Evolutionary conservation across 2,797 vertebrate species (phyloP).

Genomic region (Antrozous pallidus): DNA sequence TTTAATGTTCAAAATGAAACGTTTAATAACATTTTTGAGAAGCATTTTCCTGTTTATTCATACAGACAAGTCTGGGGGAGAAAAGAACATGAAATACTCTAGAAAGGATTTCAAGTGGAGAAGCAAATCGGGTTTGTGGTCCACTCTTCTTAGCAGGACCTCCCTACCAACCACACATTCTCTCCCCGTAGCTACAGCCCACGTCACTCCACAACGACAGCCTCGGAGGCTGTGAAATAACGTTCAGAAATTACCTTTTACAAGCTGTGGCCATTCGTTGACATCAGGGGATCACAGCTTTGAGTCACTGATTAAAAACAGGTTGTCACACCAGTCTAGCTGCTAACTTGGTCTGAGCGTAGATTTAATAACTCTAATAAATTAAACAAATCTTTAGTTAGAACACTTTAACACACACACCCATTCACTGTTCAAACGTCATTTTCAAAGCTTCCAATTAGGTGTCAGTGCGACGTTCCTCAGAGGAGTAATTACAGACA

Average conservation of each 20-base stretch:
- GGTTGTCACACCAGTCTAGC: conserved; percentile 81
- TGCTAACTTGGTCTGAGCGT: conserved; percentile 81
- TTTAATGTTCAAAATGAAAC: not conserved
- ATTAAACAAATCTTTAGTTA: conserved; percentile 81
- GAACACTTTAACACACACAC: conserved; percentile 66
- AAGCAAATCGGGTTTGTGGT: not conserved
- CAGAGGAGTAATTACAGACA: not conserved
- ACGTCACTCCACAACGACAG: conserved; percentile 45
- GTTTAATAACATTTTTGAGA: not conserved
- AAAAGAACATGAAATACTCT: not conserved
- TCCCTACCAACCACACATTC: conserved; percentile 32
- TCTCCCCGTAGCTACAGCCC: conserved; percentile 21
- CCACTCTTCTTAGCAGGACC: conserved; percentile 35
- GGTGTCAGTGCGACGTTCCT: conserved; percentile 12
- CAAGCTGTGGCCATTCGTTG: conserved; percentile 89
- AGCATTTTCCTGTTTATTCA: not conserved
- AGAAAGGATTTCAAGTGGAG: not conserved
- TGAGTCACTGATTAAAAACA: conserved; percentile 85
- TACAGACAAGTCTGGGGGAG: not conserved
- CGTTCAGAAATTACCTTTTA: conserved; percentile 84
- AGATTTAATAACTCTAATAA: conserved; percentile 83
- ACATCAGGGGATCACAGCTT: conserved; percentile 87
- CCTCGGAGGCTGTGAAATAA: conserved; percentile 67
- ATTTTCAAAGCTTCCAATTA: conserved; percentile 49
- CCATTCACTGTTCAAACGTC: conserved; percentile 33